A percentile compares a stretch with the other conserved stretches of the same genome.
phyloP scores from a whole-genome alignment of 2,888 invertebrate genomes.

The Aphodius sticticus region DNA sequence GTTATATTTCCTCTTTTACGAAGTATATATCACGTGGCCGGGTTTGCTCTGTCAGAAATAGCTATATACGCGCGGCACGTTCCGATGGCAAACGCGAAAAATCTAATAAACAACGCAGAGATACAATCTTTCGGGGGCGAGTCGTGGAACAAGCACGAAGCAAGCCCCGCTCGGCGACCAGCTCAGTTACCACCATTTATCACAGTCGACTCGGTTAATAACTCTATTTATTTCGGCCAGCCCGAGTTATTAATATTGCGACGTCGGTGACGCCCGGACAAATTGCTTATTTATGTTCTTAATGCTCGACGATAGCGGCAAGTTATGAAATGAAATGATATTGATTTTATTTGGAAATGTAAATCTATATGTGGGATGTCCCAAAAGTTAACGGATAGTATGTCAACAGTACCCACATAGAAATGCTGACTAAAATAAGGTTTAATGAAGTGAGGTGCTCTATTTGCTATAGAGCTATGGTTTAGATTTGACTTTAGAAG shows the following conservation, averaged over 20 bases:
- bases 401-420: no score
- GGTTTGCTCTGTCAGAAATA: not conserved
- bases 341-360: no score
- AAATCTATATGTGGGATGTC: no score
- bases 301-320: no score
- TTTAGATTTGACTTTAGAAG: no score
- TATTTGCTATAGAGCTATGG: no score
- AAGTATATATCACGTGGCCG: no score
- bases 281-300: not conserved
- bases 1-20: no score
- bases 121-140: not conserved
- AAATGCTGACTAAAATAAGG: no score
- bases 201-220: not conserved
- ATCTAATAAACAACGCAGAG: conserved; percentile 4
- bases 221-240: not conserved
- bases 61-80: not conserved
- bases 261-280: not conserved
- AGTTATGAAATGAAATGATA: no score
- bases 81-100: not conserved
- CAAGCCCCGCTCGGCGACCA: not conserved
- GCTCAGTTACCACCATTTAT: not conserved
- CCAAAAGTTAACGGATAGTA: no score
- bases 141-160: not conserved
- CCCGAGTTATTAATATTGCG: not conserved
- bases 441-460: no score